phyloP scores from a whole-genome alignment of 2,113 vertebrate species.

The Prionailurus viverrinus region DNA sequence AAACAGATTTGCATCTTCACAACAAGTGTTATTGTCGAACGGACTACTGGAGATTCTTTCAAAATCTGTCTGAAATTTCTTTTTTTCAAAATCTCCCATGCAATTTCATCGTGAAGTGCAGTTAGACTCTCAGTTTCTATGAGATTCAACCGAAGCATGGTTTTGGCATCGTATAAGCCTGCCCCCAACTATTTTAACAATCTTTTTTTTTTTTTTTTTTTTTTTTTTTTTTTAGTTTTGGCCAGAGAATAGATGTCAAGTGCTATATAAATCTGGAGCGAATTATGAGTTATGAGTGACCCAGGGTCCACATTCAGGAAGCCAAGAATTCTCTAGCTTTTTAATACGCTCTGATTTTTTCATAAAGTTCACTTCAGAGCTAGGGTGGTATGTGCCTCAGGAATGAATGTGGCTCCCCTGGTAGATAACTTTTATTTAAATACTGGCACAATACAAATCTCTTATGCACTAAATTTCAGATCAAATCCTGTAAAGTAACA shows the following conservation, averaged over 20 bases:
- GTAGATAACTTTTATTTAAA: neutral
- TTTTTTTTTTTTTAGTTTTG: neutral
- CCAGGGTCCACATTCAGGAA: neutral
- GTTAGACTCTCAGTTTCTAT: neutral
- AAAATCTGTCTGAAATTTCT: neutral
- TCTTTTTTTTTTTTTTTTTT: neutral
- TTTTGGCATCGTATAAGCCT: neutral
- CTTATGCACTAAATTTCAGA: neutral
- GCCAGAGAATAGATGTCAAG: slow-evolving; percentile 42
- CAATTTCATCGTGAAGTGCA: neutral
- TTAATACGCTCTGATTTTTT: neutral
- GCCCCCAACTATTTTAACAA: slow-evolving; percentile 36
- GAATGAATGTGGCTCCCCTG: neutral
- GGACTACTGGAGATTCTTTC: neutral
- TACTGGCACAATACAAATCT: neutral
- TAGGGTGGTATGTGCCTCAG: neutral
- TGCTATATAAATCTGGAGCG: neutral
- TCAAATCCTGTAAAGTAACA: neutral
- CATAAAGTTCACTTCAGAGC: neutral
- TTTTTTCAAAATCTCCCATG: neutral
- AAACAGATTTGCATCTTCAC: slow-evolving; percentile 28
- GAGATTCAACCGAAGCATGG: neutral
- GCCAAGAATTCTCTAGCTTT: neutral
- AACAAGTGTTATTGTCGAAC: neutral
- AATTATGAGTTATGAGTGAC: slow-evolving; percentile 6